phyloP scores from a whole-genome alignment of 2,888 invertebrate genomes.

The Stomorhina lunata region DNA sequence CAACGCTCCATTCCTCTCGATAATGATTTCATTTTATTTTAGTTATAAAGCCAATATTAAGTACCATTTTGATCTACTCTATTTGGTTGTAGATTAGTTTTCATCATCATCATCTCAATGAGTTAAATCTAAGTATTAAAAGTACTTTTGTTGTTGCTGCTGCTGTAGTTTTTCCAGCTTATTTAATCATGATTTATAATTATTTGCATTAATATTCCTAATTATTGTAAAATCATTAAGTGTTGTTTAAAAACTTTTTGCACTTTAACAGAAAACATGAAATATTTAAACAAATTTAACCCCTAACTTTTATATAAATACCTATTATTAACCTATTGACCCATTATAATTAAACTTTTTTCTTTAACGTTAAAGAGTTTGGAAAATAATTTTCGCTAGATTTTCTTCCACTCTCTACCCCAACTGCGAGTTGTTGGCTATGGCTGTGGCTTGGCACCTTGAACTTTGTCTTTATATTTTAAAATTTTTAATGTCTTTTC shows the following conservation, averaged over 20 bases:
- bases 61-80: slow-evolving; percentile 46
- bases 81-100: slow-evolving; percentile 20
- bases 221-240: slow-evolving; percentile 36
- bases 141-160: background rate
- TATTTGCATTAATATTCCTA: slow-evolving; percentile 31
- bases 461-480: slow-evolving; percentile 34
- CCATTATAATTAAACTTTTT: slow-evolving; percentile 42
- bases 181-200: slow-evolving; percentile 26
- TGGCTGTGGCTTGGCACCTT: background rate
- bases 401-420: background rate
- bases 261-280: too few species aligned
- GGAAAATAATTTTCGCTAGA: slow-evolving; percentile 21
- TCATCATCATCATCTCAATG: too few species aligned
- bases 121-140: background rate
- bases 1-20: slow-evolving; percentile 22
- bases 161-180: background rate
- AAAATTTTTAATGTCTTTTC: slow-evolving; percentile 10
- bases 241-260: slow-evolving; percentile 11
- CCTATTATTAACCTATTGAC: slow-evolving; percentile 50
- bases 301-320: slow-evolving; percentile 24
- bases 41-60: slow-evolving; percentile 47
- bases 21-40: slow-evolving; percentile 50
- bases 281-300: slow-evolving; percentile 43
- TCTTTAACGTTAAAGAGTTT: too few species aligned
- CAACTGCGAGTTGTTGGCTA: background rate